Evolutionary conservation across 2,113 vertebrate genomes (phyloP).

Genomic region (Takifugu bimaculatus): DNA sequence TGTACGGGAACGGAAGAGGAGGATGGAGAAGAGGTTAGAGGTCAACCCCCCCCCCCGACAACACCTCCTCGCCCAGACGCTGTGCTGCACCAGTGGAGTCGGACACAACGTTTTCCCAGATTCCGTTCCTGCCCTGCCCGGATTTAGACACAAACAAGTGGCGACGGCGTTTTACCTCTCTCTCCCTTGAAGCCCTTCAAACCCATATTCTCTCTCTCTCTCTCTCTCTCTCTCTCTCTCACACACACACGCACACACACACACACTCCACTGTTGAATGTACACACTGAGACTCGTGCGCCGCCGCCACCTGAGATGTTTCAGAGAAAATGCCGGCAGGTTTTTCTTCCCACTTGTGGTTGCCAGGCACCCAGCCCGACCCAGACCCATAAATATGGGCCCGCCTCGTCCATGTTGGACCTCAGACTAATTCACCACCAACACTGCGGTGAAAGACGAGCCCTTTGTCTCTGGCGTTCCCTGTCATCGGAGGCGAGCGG

Average conservation of each 20-base stretch:
- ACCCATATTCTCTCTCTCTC: no score
- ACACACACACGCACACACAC: no score
- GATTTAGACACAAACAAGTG: no score
- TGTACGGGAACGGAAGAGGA: conserved; percentile 18
- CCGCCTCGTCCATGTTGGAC: conserved; percentile 47
- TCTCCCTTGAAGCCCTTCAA: not conserved
- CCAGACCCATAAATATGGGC: conserved; percentile 60
- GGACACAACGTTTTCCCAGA: no score
- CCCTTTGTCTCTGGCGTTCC: conserved; percentile 37
- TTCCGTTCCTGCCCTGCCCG: no score
- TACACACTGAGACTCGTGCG: conserved; percentile 20
- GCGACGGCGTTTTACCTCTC: not conserved
- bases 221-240: no score
- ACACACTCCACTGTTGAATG: conserved; percentile 31
- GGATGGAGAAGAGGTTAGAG: conserved; percentile 34
- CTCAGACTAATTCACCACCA: conserved; percentile 53
- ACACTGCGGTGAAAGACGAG: conserved; percentile 59
- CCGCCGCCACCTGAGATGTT: conserved; percentile 26
- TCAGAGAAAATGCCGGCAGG: conserved; percentile 47
- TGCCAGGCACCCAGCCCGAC: conserved; percentile 58
- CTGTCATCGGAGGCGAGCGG: no score
- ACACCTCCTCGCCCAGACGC: not conserved
- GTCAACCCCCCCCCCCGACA: not conserved
- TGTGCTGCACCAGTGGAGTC: no score
- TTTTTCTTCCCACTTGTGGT: conserved; percentile 55